Evolutionary conservation across 2,888 invertebrate genomes (phyloP), one percentile per base, ranked within the genome.

Genomic region (Tuta absoluta): DNA sequence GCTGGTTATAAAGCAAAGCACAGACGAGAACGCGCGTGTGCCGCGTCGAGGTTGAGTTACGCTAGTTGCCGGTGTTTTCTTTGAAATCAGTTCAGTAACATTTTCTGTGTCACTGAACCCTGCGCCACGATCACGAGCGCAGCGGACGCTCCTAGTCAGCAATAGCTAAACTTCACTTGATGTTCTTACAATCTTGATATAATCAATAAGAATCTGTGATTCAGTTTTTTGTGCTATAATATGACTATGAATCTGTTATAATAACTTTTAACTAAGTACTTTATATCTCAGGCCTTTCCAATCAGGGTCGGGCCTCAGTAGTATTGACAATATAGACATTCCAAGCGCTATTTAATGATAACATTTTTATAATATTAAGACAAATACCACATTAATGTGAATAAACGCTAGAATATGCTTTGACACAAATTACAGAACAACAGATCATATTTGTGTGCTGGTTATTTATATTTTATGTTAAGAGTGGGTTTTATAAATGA

Each of bases 281-380:
- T 75, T 73, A 75, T 79, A 79, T 78, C 77, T 77, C 76, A 73
- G 75, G 74, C 77, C 73, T 72, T 74, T 69, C 70, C 68, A 67
- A 67, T 68, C 68, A 74, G 74, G 79, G 79, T 75, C 73, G 69
- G 80, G 84, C 85, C 83, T 86, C 84, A 75, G 80, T 89, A 89
- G 87, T 80, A 85, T 84, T 87, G 89, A 90, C 89, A 90, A 89
- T 89, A 89, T 89, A 89, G 83, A 82, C 78, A 85, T 86, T 84
- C 77, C 80, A 82, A 79, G 75, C 69, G 81, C 83, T 86, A 83
- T 79, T 81, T 78, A 80, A 78, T 82, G 79, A 57, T 76, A 78
- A 80, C 71, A 80, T 80, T 81, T 56, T 80, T 82, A 72, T 86
- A 85, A 84, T 82, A 76, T 77, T 86, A 81, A 82, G 81, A 76